A percentile compares a stretch with the other conserved stretches of the same genome.
phyloP scores from a whole-genome alignment of 2,113 vertebrate species.

The Helogale parvula region DNA sequence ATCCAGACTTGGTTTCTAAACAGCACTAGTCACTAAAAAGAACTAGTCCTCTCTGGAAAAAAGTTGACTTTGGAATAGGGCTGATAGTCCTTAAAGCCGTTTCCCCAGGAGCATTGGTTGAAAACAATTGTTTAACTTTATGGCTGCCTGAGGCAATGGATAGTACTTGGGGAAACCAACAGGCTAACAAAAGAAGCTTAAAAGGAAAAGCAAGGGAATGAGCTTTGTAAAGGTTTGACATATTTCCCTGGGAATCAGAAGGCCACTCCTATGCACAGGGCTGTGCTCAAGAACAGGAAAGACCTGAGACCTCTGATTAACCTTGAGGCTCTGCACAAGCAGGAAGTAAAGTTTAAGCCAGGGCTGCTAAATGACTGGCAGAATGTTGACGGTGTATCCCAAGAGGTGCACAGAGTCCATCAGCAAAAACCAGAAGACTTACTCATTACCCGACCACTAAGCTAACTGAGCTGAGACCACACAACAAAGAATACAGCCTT shows the following conservation, averaged over 20 bases:
- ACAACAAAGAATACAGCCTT: not conserved
- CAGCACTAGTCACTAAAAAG: slow-evolving; percentile 21
- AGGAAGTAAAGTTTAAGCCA: slow-evolving; percentile 5
- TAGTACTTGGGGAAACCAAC: not conserved
- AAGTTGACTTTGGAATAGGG: not conserved
- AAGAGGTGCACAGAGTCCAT: not conserved
- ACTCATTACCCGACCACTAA: slow-evolving; percentile 25
- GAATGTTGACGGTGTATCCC: not conserved
- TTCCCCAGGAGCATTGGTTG: not conserved
- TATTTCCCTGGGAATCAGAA: not conserved
- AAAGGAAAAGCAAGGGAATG: slow-evolving; percentile 13
- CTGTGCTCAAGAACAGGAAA: not conserved
- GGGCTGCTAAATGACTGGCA: not conserved
- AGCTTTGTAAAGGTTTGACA: not conserved
- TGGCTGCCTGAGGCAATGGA: not conserved
- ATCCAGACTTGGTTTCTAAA: slow-evolving; percentile 48
- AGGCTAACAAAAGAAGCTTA: not conserved
- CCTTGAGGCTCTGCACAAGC: not conserved
- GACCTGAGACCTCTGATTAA: not conserved
- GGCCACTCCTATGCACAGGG: not conserved
- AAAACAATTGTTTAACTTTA: not conserved
- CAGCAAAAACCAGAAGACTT: not conserved
- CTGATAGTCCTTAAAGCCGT: not conserved
- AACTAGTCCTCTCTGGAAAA: not conserved
- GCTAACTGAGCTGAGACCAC: not conserved